Conservation (phyloP, 2,113 vertebrate genomes). For the Lutjanus erythropterus region DNA sequence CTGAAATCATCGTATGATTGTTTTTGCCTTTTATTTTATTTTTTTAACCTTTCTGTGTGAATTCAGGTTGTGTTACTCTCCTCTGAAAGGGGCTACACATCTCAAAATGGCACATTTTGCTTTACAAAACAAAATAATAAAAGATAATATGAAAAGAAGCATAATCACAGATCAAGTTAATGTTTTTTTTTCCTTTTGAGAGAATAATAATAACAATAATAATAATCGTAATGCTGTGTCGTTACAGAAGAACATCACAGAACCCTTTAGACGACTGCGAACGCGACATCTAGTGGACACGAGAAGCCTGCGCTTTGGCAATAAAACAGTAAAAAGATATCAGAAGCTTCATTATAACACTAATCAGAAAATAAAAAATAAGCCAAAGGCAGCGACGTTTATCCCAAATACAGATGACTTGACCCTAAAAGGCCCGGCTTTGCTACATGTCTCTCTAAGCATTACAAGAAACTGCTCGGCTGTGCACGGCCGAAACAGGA, state of each 20-base stretch:
- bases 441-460: conserved; percentile 93
- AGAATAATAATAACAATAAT: conserved; percentile 77
- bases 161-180: conserved; percentile 86
- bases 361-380: conserved; percentile 77
- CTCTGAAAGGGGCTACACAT: conserved; percentile 74
- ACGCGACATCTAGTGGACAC: conserved; percentile 86
- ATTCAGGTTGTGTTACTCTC: conserved; percentile 71
- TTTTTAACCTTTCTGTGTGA: conserved; percentile 73
- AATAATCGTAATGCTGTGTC: conserved; percentile 82
- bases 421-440: conserved; percentile 82
- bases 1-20: conserved; percentile 78
- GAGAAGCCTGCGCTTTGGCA: conserved; percentile 91
- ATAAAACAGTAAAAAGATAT: conserved; percentile 84
- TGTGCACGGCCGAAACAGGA: conserved; percentile 88
- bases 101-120: conserved; percentile 83
- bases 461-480: conserved; percentile 84
- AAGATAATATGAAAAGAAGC: conserved; percentile 81
- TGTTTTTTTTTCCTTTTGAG: conserved; percentile 78
- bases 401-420: conserved; percentile 90
- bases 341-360: conserved; percentile 89
- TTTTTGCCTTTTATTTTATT: conserved; percentile 63
- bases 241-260: conserved; percentile 85
- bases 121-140: conserved; percentile 76
- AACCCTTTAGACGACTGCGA: conserved; percentile 84
- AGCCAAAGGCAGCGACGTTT: conserved; percentile 88